phyloP scores from a whole-genome alignment of 2,113 vertebrate genomes.

The Lophura nycthemera region DNA sequence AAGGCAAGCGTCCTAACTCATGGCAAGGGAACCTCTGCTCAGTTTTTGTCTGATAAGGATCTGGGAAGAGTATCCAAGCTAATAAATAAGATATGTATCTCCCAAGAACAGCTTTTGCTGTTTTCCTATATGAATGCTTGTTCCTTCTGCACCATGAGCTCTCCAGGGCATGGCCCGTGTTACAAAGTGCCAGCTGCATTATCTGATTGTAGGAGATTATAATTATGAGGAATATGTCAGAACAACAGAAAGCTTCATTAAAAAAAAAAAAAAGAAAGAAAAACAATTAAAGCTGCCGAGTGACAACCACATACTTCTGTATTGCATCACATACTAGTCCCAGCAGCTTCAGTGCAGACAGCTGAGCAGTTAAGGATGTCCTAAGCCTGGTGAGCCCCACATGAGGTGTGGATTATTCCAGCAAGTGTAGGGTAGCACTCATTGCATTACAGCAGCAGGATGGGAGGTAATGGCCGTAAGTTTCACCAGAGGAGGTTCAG shows the following conservation, averaged over 20 bases:
- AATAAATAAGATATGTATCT: conserved; percentile 53
- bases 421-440: background rate
- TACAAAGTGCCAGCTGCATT: background rate
- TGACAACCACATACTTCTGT: background rate
- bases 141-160: conserved; percentile 2
- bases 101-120: conserved; percentile 41
- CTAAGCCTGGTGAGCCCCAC: background rate
- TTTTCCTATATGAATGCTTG: conserved; percentile 16
- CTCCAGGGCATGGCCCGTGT: conserved; percentile 1
- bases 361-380: background rate
- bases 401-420: background rate
- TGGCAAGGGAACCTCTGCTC: background rate
- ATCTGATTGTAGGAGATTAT: conserved; percentile 21
- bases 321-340: conserved; percentile 24
- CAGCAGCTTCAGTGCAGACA: background rate
- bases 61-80: conserved; percentile 20
- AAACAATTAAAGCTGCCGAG: conserved; percentile 44
- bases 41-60: background rate
- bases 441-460: background rate
- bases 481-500: too few relatives aligned
- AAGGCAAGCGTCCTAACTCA: background rate
- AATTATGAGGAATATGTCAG: conserved; percentile 45
- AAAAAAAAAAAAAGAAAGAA: background rate
- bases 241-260: conserved; percentile 52
- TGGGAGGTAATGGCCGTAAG: too few relatives aligned